These are phyloP conservation scores for Bombus balteatus DNA, from an alignment of 1,140 invertebrate species.

Conservation along the genomic window DNA sequence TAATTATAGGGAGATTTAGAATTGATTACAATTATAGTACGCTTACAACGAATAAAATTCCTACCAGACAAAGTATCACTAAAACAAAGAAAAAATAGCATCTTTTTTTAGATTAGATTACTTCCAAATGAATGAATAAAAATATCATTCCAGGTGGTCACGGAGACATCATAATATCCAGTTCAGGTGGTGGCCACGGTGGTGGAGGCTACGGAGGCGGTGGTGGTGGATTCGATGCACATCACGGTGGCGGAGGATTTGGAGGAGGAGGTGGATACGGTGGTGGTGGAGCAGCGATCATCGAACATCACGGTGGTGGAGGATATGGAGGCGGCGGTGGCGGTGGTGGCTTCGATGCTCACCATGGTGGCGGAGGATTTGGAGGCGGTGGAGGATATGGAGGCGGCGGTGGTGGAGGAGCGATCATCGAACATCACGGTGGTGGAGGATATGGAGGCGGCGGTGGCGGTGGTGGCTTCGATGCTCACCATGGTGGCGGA, in stretches of 20 bases:
- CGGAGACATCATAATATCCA: slow-evolving; percentile 33
- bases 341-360: neutral
- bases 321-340: neutral
- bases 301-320: neutral
- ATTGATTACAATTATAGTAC: no score
- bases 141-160: slow-evolving; percentile 19
- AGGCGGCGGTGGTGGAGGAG: neutral
- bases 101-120: neutral
- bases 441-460: slow-evolving; percentile 24
- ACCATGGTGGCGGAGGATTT: neutral
- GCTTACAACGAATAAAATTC: no score
- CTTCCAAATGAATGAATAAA: neutral
- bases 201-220: neutral
- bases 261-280: neutral
- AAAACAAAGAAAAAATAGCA: no score
- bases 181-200: slow-evolving; percentile 13
- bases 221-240: neutral
- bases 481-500: neutral
- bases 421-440: neutral
- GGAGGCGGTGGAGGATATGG: neutral
- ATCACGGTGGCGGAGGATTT: neutral
- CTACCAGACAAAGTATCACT: no score
- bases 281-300: neutral
- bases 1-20: no score
- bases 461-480: neutral